Conservation (phyloP, 2,888 invertebrate genomes). For the Ecdyonurus torrentis region DNA sequence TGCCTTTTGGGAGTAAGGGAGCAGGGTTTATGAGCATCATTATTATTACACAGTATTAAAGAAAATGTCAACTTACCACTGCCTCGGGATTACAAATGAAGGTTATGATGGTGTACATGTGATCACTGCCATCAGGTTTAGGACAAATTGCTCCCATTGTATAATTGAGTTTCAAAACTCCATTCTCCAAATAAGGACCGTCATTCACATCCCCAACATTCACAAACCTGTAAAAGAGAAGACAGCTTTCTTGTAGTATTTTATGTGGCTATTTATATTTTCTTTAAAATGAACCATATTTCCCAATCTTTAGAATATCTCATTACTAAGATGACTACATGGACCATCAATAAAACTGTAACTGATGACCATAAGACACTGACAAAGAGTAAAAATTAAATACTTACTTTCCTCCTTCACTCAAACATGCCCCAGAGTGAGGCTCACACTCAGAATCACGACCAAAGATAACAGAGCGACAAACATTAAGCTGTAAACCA, state of each 20-base stretch:
- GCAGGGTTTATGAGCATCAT: too few relatives aligned
- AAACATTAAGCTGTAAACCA: constrained; percentile 1
- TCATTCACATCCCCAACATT: background rate
- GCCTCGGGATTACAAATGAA: constrained; percentile 1
- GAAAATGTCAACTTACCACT: too few relatives aligned
- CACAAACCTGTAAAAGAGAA: constrained; percentile 1
- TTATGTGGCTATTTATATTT: too few relatives aligned
- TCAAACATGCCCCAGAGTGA: constrained; percentile 5
- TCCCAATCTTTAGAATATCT: too few relatives aligned
- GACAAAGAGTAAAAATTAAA: background rate
- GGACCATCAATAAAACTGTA: too few relatives aligned
- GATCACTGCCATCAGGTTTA: background rate
- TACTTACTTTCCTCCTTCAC: background rate
- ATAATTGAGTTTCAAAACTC: background rate
- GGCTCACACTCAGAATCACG: constrained; percentile 1
- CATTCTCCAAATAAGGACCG: background rate
- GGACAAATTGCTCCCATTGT: background rate
- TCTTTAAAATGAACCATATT: too few relatives aligned
- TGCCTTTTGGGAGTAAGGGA: too few relatives aligned
- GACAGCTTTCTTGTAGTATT: too few relatives aligned
- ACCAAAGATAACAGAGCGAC: constrained; percentile 3
- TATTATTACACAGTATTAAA: too few relatives aligned
- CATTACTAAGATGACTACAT: too few relatives aligned
- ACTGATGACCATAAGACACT: too few relatives aligned
- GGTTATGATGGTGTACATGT: background rate